Percentiles rank a stretch among this genome's conserved stretches.
These are phyloP conservation scores for Zaprionus davidi DNA, from an alignment of 1,140 invertebrate genomes.

Conservation along the genomic window DNA sequence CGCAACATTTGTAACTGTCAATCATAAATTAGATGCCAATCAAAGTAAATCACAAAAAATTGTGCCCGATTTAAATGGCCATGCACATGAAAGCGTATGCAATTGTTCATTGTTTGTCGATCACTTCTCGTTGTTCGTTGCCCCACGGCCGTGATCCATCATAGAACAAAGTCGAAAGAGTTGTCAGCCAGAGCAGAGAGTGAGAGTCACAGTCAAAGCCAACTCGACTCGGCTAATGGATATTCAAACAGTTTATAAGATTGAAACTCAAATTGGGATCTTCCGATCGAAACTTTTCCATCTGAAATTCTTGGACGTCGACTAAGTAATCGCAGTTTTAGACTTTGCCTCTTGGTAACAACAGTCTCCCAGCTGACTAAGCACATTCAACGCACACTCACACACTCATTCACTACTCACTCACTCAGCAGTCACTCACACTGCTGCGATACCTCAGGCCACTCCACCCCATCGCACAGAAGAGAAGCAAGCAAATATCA, in stretches of 20 bases:
- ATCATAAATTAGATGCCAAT: slow-evolving; percentile 80
- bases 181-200: not conserved
- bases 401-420: no score
- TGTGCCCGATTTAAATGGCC: slow-evolving; percentile 71
- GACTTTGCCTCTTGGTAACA: slow-evolving; percentile 15
- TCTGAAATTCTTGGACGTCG: not conserved
- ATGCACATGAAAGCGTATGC: slow-evolving; percentile 57
- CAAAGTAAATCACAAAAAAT: slow-evolving; percentile 74
- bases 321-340: slow-evolving; percentile 12
- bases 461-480: not conserved
- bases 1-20: slow-evolving; percentile 76
- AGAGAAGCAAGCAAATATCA: slow-evolving; percentile 15
- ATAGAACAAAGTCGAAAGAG: slow-evolving; percentile 4
- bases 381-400: slow-evolving; percentile 1
- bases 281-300: not conserved
- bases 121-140: slow-evolving; percentile 6
- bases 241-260: not conserved
- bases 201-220: not conserved
- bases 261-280: not conserved
- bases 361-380: slow-evolving; percentile 8
- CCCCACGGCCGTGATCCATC: slow-evolving; percentile 22
- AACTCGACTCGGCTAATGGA: not conserved
- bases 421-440: not conserved
- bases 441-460: no score
- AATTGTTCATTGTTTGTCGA: slow-evolving; percentile 47